Base-by-base conservation (phyloP, 2,888 invertebrate species). In the Sarcophaga subvicina region DNA sequence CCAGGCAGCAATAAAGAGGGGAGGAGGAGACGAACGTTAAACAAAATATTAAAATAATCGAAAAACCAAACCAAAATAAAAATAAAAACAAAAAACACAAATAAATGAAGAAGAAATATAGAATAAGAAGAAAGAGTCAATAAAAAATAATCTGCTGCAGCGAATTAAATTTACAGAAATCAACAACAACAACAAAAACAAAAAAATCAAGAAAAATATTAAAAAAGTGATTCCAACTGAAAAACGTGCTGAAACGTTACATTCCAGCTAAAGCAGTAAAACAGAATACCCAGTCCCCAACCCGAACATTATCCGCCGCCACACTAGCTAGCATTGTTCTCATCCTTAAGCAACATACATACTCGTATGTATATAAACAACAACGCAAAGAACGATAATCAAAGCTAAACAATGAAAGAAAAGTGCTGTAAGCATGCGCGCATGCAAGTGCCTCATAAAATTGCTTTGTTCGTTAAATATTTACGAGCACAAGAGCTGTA, bases 231-330 rank as follows among this genome's bases (percentile, higher is more conserved):
- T 80, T 85, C 80, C 47, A 73, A 73, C 54, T 45, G 80, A 83
- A 86, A 54, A 86, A 86, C 86, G 86, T 86, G 86, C 86, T 83
- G 80, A 83, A 86, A 83, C 64, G 80, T 83, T 69, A 77, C 72
- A 86, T 86, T 86, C 80, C 49, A 76, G 75, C 64, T 75, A 77
- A 76, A 78, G 72, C 73, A 63, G 63, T 73, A 54, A 72, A 81
- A 67, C 37, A 69, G 12, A 14, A 67, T 25, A 79, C 22, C 59
- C 59, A 37, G 8, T 71, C 73, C 4, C 54, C 71, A 2, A 45
- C 20, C 54, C 17, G 12, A 54, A 14, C 54, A 14, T 4, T 54
- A 17, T 12, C 4, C 4, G 17, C 54, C 54, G 17, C 37, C 37
- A 22, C 10, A 37, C 2, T 37, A 37, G 37, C 37, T 37, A 37